Percentiles rank a stretch among this genome's conserved stretches.
These are phyloP conservation scores for Magallana gigas DNA, from an alignment of 1,140 invertebrate genomes.

Conservation along the genomic window DNA sequence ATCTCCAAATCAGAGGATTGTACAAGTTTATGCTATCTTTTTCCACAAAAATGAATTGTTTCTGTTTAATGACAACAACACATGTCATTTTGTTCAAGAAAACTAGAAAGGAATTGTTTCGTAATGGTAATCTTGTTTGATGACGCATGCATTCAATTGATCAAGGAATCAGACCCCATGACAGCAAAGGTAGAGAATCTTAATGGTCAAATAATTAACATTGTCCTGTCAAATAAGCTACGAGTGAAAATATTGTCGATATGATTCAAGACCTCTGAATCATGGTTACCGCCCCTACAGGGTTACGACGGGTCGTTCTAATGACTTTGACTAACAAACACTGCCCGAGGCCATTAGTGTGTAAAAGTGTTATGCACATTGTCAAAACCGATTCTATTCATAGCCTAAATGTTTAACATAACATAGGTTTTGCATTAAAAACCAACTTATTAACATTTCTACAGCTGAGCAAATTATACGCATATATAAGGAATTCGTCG, in stretches of 20 bases:
- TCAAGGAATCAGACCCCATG: too few species aligned
- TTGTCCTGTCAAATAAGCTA: slow-evolving; percentile 2
- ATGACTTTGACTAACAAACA: slow-evolving; percentile 24
- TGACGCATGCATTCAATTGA: too few species aligned
- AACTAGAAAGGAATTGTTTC: neutral
- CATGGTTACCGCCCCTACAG: neutral
- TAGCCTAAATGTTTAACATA: neutral
- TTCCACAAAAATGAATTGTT: too few species aligned
- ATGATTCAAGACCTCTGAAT: neutral
- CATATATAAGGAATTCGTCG: neutral
- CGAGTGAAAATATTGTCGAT: neutral
- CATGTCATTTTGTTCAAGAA: too few species aligned
- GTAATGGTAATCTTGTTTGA: neutral
- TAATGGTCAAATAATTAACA: slow-evolving; percentile 18
- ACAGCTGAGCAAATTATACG: neutral
- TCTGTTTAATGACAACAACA: too few species aligned
- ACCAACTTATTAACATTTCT: neutral
- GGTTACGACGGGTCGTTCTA: neutral
- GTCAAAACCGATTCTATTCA: neutral
- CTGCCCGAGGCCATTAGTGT: neutral
- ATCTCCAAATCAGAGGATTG: too few species aligned
- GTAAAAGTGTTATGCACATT: neutral
- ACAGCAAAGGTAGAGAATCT: neutral
- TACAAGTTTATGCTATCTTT: too few species aligned
- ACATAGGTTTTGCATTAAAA: neutral